Evolutionary conservation across 2,888 invertebrate genomes (phyloP).

Genomic region (Alloscopus bannaensis): DNA sequence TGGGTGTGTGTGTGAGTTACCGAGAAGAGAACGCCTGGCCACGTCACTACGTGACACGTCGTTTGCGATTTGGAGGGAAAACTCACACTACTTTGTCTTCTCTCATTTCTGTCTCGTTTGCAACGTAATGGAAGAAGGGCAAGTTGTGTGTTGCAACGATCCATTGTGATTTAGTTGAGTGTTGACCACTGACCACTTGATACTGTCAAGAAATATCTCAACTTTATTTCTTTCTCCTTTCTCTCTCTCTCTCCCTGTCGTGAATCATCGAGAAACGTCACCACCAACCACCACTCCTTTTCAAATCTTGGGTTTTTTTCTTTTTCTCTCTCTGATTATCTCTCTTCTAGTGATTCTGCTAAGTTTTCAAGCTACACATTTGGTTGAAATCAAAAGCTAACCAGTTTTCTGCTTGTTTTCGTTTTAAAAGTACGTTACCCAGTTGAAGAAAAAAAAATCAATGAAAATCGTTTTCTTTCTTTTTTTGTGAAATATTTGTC

Average conservation of each 20-base stretch:
- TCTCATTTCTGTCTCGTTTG: no score
- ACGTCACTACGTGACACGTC: constrained; percentile 61
- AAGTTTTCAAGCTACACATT: neutral
- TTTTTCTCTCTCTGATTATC: neutral
- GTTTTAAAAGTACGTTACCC: no score
- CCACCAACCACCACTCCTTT: no score
- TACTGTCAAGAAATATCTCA: neutral
- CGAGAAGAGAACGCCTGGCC: constrained; percentile 49
- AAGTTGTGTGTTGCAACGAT: constrained; percentile 1
- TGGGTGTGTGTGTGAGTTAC: constrained; percentile 27
- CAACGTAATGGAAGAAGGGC: no score
- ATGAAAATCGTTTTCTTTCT: constrained; percentile 6
- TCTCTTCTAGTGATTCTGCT: neutral
- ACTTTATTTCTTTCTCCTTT: constrained; percentile 2
- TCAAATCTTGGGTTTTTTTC: no score
- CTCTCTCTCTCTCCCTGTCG: neutral
- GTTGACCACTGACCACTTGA: constrained; percentile 38
- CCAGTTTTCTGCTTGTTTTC: no score
- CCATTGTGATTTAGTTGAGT: constrained; percentile 23
- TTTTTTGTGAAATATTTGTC: constrained; percentile 37
- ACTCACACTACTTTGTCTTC: no score
- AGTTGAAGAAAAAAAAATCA: no score
- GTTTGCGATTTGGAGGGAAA: constrained; percentile 62
- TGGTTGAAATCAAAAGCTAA: no score
- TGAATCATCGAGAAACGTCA: no score